phyloP scores from a whole-genome alignment of 2,888 invertebrate species.

The Cephus pygmeus region DNA sequence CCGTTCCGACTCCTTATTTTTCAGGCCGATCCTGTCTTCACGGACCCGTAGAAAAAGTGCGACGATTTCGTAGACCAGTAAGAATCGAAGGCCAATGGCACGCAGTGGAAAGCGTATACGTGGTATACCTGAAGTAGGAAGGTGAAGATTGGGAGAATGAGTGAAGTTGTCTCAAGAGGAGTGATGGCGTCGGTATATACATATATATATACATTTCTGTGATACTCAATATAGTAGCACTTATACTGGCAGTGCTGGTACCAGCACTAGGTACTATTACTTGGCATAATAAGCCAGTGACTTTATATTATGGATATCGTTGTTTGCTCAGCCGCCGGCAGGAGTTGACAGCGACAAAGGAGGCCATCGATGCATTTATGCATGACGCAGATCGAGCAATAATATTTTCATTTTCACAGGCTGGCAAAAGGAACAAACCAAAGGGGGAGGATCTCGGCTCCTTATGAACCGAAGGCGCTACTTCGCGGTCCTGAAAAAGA shows the following conservation, averaged over 20 bases:
- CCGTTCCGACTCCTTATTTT: not conserved
- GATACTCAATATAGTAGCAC: not conserved
- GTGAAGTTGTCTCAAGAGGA: not conserved
- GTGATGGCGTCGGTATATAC: not conserved
- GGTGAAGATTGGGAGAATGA: not conserved
- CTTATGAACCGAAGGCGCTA: not conserved
- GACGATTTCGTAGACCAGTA: not conserved
- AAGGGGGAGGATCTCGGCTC: not conserved
- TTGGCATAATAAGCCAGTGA: conserved; percentile 43
- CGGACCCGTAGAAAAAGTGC: not conserved
- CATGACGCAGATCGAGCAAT: conserved; percentile 56
- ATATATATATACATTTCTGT: not conserved
- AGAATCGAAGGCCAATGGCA: not conserved
- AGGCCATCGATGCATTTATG: conserved; percentile 50
- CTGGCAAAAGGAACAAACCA: conserved; percentile 35
- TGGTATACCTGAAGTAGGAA: not conserved
- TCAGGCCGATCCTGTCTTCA: not conserved
- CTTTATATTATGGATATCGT: conserved; percentile 59
- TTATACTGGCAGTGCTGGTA: not conserved
- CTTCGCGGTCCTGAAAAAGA: not conserved
- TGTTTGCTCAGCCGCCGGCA: conserved; percentile 60
- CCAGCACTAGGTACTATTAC: not conserved
- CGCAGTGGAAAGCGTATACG: not conserved
- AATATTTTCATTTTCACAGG: conserved; percentile 56
- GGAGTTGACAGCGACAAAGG: conserved; percentile 38